Percentiles rank a stretch among this genome's conserved stretches.
Evolutionary conservation across 2,797 vertebrate genomes (phyloP).

Genomic region (Eulemur mongoz): DNA sequence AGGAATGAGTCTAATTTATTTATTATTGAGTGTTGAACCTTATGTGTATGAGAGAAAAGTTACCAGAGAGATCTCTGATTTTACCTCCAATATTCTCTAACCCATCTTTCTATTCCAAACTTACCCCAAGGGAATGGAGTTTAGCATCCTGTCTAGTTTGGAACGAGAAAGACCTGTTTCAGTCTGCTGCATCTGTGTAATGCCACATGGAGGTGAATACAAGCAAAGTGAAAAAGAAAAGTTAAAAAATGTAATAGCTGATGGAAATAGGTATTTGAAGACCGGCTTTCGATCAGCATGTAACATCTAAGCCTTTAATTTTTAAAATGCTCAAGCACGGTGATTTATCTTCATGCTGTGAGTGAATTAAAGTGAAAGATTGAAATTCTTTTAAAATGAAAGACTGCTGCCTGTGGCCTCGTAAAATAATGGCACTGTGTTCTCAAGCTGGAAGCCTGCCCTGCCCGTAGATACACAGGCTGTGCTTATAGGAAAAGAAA

Average conservation of each 20-base stretch:
- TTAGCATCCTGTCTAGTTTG: neutral
- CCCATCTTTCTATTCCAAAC: neutral
- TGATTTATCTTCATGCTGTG: conserved; percentile 68
- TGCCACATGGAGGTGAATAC: neutral
- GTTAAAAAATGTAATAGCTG: neutral
- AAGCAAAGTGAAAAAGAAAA: neutral
- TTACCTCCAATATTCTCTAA: neutral
- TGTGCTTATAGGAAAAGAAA: conserved; percentile 34
- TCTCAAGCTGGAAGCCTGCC: conserved; percentile 36
- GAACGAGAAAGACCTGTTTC: neutral
- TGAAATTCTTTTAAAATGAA: conserved; percentile 57
- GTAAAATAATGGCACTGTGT: conserved; percentile 56
- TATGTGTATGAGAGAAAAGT: neutral
- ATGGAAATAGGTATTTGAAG: conserved; percentile 38
- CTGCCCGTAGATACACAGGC: neutral
- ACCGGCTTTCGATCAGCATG: conserved; percentile 39
- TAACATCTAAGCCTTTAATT: conserved; percentile 61
- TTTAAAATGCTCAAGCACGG: conserved; percentile 56
- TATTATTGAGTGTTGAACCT: neutral
- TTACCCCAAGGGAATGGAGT: neutral
- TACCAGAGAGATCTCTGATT: neutral
- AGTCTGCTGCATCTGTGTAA: neutral
- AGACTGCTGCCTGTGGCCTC: neutral
- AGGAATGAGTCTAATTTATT: neutral
- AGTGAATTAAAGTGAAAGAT: conserved; percentile 50